These are phyloP conservation scores for Brachionus manjavacas DNA, from an alignment of 1,140 invertebrate species.

Conservation along the genomic window DNA sequence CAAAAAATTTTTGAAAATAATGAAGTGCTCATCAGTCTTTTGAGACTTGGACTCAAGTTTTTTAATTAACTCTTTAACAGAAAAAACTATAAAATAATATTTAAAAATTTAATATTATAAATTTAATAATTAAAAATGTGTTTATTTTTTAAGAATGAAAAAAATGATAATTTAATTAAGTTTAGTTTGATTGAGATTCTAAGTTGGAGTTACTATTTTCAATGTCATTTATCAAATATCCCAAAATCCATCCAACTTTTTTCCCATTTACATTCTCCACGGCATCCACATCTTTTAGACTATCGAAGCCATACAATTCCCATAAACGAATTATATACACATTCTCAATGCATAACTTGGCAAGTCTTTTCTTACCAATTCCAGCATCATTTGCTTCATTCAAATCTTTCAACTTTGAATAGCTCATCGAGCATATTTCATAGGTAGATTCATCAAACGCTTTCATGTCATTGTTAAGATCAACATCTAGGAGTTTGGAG, in stretches of 20 bases:
- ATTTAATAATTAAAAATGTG: too few species aligned
- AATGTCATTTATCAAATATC: conserved; percentile 8
- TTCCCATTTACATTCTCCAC: not conserved
- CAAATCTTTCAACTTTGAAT: not conserved
- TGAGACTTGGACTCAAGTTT: too few species aligned
- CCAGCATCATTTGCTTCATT: not conserved
- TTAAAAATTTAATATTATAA: too few species aligned
- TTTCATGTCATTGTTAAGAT: not conserved
- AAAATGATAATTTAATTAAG: too few species aligned
- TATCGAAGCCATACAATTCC: conserved; percentile 17
- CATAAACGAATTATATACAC: conserved; percentile 14
- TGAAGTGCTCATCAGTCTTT: too few species aligned
- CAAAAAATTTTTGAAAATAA: too few species aligned
- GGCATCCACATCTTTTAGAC: not conserved
- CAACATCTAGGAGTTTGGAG: not conserved
- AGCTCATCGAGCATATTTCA: conserved; percentile 33
- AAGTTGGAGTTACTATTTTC: not conserved
- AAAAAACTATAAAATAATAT: too few species aligned
- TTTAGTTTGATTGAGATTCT: not conserved
- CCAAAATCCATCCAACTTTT: conserved; percentile 19
- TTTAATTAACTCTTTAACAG: too few species aligned
- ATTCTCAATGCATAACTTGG: conserved; percentile 1
- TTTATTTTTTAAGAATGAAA: too few species aligned
- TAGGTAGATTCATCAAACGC: conserved; percentile 14
- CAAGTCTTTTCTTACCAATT: conserved; percentile 6